Conservation (phyloP, 2,888 invertebrate species). For the Andricus curvator region DNA sequence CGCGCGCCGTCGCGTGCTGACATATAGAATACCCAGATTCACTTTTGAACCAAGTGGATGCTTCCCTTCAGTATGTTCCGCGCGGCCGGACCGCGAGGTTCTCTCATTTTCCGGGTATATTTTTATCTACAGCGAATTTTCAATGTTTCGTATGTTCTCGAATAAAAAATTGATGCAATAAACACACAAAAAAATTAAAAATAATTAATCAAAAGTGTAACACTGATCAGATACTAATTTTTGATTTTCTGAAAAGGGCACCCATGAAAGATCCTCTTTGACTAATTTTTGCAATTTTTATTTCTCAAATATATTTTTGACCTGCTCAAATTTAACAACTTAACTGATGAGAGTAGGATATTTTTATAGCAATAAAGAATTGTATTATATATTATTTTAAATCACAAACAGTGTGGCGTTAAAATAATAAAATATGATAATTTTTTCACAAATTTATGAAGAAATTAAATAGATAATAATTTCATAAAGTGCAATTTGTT, state of each 20-base stretch:
- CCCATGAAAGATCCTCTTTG: neutral
- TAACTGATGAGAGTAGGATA: too few species aligned
- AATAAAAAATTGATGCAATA: neutral
- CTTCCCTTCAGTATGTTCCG: constrained; percentile 40
- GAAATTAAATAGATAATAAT: neutral
- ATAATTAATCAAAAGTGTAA: neutral
- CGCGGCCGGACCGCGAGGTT: constrained; percentile 40
- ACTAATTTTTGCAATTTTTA: neutral
- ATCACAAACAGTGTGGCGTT: neutral
- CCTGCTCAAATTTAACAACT: too few species aligned
- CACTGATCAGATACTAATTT: neutral
- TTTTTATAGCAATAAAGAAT: too few species aligned
- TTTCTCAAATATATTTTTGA: neutral
- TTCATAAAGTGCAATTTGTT: neutral
- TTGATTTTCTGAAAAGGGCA: neutral
- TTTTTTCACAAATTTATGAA: neutral
- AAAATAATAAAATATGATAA: neutral
- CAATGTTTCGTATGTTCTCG: neutral
- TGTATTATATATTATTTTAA: too few species aligned
- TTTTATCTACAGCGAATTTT: neutral
- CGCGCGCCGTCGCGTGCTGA: constrained; percentile 39
- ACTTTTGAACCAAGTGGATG: constrained; percentile 34
- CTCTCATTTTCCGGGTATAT: constrained; percentile 21
- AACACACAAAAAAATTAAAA: neutral
- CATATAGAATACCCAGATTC: constrained; percentile 27